A percentile compares a stretch with the other conserved stretches of the same genome.
Conservation (phyloP, 2,888 invertebrate species). For the Dasysyrphus albostriatus region DNA sequence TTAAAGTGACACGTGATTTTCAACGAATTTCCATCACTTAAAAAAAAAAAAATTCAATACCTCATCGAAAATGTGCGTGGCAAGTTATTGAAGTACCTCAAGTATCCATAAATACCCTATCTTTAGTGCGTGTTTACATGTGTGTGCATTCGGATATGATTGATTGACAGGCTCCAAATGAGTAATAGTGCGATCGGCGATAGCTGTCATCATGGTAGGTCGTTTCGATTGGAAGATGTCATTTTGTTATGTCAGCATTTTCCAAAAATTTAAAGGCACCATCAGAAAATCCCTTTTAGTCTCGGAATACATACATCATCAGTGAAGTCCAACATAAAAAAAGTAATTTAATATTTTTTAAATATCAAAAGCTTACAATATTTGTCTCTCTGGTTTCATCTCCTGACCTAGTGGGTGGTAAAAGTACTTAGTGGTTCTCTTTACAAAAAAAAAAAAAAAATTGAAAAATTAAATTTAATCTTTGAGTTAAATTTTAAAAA, state of each 20-base stretch:
- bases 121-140: slow-evolving; percentile 66
- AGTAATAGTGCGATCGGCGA: slow-evolving; percentile 55
- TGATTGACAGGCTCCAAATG: slow-evolving; percentile 68
- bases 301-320: slow-evolving; percentile 8
- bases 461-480: not conserved
- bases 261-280: not conserved
- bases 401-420: slow-evolving; percentile 10
- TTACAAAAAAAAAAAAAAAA: not conserved
- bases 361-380: slow-evolving; percentile 18
- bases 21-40: not conserved
- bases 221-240: slow-evolving; percentile 44
- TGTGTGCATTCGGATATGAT: slow-evolving; percentile 64
- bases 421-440: slow-evolving; percentile 1
- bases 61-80: slow-evolving; percentile 31
- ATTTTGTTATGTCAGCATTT: slow-evolving; percentile 43
- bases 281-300: not conserved
- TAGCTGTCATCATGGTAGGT: slow-evolving; percentile 64
- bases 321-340: not conserved
- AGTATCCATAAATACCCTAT: slow-evolving; percentile 43
- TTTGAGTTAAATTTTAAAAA: not conserved
- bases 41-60: slow-evolving; percentile 7
- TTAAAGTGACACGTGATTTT: slow-evolving; percentile 57
- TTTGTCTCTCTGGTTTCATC: not conserved
- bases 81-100: slow-evolving; percentile 25
- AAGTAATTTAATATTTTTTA: not conserved